A percentile compares a stretch with the other conserved stretches of the same genome.
Evolutionary conservation across 2,888 invertebrate genomes (phyloP).

Genomic region (Amiota mariae): DNA sequence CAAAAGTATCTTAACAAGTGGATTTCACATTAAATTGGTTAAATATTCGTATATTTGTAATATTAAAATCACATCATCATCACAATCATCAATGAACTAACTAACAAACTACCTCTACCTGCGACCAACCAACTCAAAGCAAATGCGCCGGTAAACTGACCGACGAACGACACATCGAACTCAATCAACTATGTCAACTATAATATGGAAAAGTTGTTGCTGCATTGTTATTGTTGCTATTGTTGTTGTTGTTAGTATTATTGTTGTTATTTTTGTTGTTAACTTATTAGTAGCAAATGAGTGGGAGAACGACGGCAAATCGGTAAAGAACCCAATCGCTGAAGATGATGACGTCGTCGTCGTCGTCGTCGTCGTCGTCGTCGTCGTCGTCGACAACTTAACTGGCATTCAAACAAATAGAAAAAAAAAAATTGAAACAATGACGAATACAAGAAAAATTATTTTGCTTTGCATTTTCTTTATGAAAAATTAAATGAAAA

Average conservation of each 20-base stretch:
- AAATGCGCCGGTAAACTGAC: slow-evolving; percentile 61
- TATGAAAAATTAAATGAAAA: slow-evolving; percentile 6
- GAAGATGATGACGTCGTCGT: slow-evolving; percentile 35
- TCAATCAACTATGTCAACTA: neutral
- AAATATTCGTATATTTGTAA: neutral
- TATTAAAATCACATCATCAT: no score
- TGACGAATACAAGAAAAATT: no score
- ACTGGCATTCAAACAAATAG: slow-evolving; percentile 51
- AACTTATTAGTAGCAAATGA: no score
- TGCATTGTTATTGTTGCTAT: no score
- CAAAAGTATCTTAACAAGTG: neutral
- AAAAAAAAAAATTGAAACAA: neutral
- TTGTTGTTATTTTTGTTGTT: slow-evolving; percentile 18
- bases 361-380: slow-evolving; percentile 38
- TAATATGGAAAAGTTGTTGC: no score
- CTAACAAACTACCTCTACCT: neutral
- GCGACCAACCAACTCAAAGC: slow-evolving; percentile 53
- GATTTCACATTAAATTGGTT: neutral
- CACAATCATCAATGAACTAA: no score
- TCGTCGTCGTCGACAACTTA: slow-evolving; percentile 50
- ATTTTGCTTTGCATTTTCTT: no score
- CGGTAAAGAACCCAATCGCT: neutral
- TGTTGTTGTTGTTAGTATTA: no score
- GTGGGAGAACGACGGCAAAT: no score
- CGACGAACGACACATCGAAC: neutral